Evolutionary conservation across 2,113 vertebrate species (phyloP), one percentile per base, ranked within the genome.

Genomic region (Eonycteris spelaea): DNA sequence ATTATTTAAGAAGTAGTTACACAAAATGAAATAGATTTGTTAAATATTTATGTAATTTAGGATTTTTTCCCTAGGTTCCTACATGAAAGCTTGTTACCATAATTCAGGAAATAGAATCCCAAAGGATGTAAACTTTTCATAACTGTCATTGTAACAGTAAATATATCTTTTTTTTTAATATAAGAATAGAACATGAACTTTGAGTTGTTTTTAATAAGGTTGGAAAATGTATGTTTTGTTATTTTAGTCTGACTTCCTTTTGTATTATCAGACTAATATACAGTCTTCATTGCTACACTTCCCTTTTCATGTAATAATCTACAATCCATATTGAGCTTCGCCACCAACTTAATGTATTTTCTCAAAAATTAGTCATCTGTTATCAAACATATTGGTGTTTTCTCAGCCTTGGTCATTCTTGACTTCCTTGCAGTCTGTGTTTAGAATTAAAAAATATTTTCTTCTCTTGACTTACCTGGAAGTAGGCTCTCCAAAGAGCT

Each of bases 1-100:
- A 95, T 92, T 97, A 94, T 96, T 98, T 98, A 94, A 94, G 96
- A 97, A 95, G 10, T 96, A 16, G 70, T 97, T 98, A 94, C 55
- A 97, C 97, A 94, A 95, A 96, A 92, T 93, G 97, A 97, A 88
- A 86, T 93, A 9, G 75, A 4, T 24, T 68, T 96, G 6, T 68
- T 96, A 95, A 95, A 87, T 74, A 79, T 48, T 13, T 3, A 79
- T 89, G 16, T 97, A 73, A 59, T 13, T 79, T 74, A 87, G 16
- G 4, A n/a, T 4, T 53, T 83, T 79, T 87, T 63, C 18, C 35
- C 43, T 95, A 33, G 3, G 59, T 96, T 93, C 48, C 59, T 18
- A 40, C 11, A 51, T 45, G 35, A 79, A 86, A 92, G 18, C 13
- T 8, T 74, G 38, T 35, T 67, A 43, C 80, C 48, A n/a, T 78